Conservation (phyloP, 2,797 vertebrate genomes). For the Argya squamiceps region DNA sequence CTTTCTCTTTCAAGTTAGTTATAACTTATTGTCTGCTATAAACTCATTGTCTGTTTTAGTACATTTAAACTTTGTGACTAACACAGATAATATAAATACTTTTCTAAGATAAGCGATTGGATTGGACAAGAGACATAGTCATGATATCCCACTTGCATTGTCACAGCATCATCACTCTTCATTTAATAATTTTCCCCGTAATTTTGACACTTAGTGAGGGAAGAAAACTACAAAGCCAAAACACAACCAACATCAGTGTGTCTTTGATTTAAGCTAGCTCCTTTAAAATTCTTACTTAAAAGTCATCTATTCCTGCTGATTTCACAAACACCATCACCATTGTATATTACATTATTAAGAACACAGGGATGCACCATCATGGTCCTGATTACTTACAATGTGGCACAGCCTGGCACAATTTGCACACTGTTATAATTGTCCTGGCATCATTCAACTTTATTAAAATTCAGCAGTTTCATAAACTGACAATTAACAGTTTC, state of each 20-base stretch:
- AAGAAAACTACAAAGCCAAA: background rate
- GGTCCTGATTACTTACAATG: rapidly evolving
- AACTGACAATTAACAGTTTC: background rate
- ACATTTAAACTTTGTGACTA: background rate
- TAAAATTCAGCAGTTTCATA: background rate
- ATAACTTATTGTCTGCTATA: background rate
- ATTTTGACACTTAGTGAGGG: background rate
- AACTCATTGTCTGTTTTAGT: background rate
- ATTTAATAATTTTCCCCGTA: background rate
- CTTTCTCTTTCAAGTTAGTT: background rate
- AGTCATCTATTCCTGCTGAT: background rate
- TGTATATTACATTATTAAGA: background rate
- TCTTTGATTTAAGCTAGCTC: background rate
- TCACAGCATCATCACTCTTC: background rate
- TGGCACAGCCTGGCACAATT: background rate
- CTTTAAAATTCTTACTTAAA: background rate
- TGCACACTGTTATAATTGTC: background rate
- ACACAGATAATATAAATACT: background rate
- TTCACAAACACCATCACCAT: background rate
- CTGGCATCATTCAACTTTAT: background rate
- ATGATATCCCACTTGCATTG: background rate
- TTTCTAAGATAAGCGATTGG: background rate
- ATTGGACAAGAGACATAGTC: background rate
- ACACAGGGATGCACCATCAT: background rate
- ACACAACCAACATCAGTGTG: background rate